phyloP scores from a whole-genome alignment of 2,113 vertebrate genomes.

The Dendrocopos noguchii region DNA sequence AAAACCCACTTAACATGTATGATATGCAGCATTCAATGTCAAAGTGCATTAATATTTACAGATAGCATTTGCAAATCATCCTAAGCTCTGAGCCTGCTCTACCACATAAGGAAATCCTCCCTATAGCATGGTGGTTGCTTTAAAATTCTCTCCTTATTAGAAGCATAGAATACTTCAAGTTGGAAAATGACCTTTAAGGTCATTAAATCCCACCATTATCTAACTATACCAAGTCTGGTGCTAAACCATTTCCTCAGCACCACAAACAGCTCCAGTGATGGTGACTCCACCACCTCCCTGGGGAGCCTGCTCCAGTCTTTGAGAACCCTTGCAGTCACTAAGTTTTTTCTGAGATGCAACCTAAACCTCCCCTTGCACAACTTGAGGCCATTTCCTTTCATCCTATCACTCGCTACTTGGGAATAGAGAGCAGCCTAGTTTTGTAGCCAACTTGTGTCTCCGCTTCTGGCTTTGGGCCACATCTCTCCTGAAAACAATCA shows the following conservation, averaged over 20 bases:
- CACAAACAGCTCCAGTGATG: no score
- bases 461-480: background rate
- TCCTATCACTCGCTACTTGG: no score
- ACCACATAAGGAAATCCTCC: background rate
- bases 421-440: background rate
- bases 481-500: background rate
- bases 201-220: no score
- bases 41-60: constrained; percentile 61
- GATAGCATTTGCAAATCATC: constrained; percentile 20
- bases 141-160: background rate
- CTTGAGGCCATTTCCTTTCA: no score
- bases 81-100: background rate
- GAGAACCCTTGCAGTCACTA: no score
- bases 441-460: background rate
- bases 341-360: no score
- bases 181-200: no score
- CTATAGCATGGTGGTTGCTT: background rate
- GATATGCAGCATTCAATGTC: constrained; percentile 10
- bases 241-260: no score
- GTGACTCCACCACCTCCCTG: no score
- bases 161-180: background rate
- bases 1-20: constrained; percentile 35
- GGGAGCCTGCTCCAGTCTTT: no score
- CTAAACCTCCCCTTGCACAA: no score
- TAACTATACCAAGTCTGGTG: no score